Evolutionary conservation across 2,113 vertebrate species (phyloP).

Genomic region (Myrmophylax atrothorax): DNA sequence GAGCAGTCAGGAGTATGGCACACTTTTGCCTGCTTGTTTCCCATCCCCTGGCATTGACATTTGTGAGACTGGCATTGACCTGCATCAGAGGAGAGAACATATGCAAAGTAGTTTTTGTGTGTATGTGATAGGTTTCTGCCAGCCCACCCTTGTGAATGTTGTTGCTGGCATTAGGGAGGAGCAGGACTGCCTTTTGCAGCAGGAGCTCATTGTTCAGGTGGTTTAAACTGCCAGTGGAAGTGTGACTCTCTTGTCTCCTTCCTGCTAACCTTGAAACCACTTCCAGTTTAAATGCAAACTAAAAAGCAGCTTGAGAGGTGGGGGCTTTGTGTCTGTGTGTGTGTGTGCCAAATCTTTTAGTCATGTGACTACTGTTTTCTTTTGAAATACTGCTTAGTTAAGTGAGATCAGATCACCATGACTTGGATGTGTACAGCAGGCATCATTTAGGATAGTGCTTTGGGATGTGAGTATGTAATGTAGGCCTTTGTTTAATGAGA

Average conservation of each 20-base stretch:
- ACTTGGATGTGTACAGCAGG: neutral
- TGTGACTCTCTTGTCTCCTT: rapidly evolving
- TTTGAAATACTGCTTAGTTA: neutral
- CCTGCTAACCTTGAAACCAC: neutral
- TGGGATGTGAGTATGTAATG: neutral
- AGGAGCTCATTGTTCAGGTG: neutral
- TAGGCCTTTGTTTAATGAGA: neutral
- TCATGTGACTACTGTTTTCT: neutral
- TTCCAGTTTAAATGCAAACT: neutral
- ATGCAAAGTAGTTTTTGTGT: neutral
- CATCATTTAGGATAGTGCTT: neutral
- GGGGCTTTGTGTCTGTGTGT: neutral
- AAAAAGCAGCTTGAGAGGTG: neutral
- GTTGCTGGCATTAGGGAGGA: neutral
- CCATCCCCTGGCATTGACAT: neutral
- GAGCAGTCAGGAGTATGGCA: neutral
- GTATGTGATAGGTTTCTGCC: neutral
- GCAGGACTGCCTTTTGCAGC: neutral
- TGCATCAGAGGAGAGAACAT: neutral
- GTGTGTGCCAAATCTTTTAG: neutral
- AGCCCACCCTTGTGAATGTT: neutral
- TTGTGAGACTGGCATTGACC: neutral
- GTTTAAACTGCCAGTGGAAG: neutral
- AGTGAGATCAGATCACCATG: neutral
- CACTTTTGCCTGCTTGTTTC: neutral